A percentile compares a stretch with the other conserved stretches of the same genome.
phyloP scores from a whole-genome alignment of 2,888 invertebrate genomes.

The Ariolimax columbianus region DNA sequence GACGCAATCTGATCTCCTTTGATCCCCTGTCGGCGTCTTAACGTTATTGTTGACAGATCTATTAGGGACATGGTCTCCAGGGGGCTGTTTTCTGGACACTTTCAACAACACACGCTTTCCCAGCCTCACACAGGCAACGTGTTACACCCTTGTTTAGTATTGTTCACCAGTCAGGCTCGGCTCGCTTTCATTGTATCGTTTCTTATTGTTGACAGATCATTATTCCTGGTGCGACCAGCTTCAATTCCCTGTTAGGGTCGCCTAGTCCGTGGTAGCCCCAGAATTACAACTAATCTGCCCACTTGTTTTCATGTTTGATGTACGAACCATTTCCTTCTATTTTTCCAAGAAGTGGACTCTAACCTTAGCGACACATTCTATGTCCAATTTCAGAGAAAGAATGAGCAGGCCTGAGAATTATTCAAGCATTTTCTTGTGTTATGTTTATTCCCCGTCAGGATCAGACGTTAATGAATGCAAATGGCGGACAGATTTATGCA shows the following conservation, averaged over 20 bases:
- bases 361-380: no score
- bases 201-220: background rate
- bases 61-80: background rate
- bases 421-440: no score
- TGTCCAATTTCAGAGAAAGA: no score
- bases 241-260: background rate
- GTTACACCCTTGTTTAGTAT: background rate
- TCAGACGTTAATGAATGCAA: no score
- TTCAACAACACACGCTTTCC: background rate
- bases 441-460: no score
- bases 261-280: background rate
- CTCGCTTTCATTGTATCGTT: background rate
- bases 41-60: background rate
- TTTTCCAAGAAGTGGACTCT: no score
- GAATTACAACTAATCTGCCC: background rate
- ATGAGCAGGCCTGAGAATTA: no score
- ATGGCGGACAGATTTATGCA: no score
- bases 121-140: background rate
- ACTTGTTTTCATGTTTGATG: background rate
- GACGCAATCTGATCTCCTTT: no score
- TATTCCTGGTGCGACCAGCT: background rate
- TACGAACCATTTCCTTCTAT: no score
- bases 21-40: background rate
- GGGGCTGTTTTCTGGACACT: background rate
- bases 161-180: background rate